Percentiles rank a stretch among this genome's conserved stretches.
phyloP scores from a whole-genome alignment of 2,113 vertebrate species.

The Oreochromis aureus region DNA sequence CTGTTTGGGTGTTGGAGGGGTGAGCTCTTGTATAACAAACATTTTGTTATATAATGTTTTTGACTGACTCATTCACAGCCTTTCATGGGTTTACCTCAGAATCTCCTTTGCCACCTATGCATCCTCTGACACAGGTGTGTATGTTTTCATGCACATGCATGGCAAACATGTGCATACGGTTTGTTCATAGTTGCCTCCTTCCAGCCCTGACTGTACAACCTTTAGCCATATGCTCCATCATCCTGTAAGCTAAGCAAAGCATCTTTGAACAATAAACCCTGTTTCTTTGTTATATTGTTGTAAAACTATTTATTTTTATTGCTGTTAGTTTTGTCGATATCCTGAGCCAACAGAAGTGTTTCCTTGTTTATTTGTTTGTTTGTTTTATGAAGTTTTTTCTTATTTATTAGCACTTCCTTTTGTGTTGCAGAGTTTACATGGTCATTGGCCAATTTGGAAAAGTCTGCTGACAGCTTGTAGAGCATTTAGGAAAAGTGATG shows the following conservation, averaged over 20 bases:
- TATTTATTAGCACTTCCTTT: conserved; percentile 4
- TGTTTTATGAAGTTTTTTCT: not conserved
- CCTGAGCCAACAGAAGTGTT: conserved; percentile 17
- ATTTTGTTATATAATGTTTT: not conserved
- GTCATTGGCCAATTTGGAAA: conserved; percentile 8
- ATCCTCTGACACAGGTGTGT: conserved; percentile 2
- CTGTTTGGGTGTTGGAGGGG: not conserved
- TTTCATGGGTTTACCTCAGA: conserved; percentile 58
- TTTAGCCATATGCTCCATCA: not conserved
- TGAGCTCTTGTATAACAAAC: not conserved
- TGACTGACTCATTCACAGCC: conserved; percentile 1
- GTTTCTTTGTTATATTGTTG: not conserved
- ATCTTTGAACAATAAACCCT: not conserved
- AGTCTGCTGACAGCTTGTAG: not conserved
- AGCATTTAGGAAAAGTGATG: not conserved
- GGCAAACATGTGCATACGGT: not conserved
- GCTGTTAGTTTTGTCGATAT: not conserved
- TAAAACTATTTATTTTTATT: conserved; percentile 22
- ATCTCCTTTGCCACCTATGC: conserved; percentile 44
- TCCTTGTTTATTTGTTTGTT: not conserved
- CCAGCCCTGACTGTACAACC: not conserved
- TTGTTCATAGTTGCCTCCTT: conserved; percentile 19
- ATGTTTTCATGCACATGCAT: not conserved
- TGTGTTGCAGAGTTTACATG: conserved; percentile 32
- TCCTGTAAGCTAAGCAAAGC: not conserved